Conservation (phyloP, 2,888 invertebrate genomes). For the Catocala nupta region DNA sequence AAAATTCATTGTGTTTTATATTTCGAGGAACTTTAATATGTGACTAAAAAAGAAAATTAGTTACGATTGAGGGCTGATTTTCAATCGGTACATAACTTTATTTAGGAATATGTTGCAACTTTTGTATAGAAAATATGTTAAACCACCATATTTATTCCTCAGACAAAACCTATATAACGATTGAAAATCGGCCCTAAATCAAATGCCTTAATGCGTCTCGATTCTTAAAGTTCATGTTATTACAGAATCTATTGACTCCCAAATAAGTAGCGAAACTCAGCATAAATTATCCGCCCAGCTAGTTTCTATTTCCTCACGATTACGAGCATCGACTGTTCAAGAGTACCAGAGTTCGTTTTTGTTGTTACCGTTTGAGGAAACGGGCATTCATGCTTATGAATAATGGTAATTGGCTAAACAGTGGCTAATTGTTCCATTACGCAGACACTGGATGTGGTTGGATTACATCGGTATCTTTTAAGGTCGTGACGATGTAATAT, state of each 20-base stretch:
- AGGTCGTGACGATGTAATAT: not conserved
- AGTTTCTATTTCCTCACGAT: constrained; percentile 33
- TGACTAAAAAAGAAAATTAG: no score
- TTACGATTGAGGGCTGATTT: no score
- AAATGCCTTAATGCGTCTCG: not conserved
- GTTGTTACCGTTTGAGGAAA: constrained; percentile 35
- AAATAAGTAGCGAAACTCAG: constrained; percentile 11
- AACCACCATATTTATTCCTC: no score
- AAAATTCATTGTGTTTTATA: no score
- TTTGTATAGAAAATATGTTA: no score
- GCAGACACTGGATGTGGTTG: not conserved
- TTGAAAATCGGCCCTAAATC: no score
- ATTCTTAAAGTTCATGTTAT: not conserved
- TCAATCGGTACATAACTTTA: no score
- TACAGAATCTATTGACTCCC: not conserved
- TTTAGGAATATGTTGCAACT: no score
- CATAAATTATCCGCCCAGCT: not conserved
- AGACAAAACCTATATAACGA: no score
- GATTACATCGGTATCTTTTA: constrained; percentile 3
- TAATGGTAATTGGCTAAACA: constrained; percentile 33
- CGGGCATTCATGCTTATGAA: constrained; percentile 36
- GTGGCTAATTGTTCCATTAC: not conserved
- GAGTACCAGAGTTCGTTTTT: constrained; percentile 5
- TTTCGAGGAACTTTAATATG: no score
- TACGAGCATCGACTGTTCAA: not conserved